Evolutionary conservation across 2,113 vertebrate species (phyloP).

Genomic region (Terrapene triunguis): DNA sequence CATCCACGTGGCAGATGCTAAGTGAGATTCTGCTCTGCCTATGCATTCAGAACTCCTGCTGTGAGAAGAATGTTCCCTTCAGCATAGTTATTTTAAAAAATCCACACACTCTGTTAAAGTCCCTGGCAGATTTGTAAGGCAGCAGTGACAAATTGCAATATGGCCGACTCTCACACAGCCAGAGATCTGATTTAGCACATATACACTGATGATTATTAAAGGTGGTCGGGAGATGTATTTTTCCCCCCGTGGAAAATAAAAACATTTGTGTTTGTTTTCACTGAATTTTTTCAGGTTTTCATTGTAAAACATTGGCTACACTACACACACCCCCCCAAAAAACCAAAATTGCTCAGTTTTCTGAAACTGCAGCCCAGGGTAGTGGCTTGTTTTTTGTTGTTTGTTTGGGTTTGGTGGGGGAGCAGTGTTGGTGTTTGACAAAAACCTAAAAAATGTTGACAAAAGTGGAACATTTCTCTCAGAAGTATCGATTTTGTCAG

Average conservation of each 20-base stretch:
- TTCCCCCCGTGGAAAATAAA: neutral
- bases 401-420: neutral
- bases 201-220: neutral
- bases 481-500: neutral
- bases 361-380: neutral
- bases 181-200: neutral
- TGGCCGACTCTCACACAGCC: rapidly evolving
- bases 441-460: neutral
- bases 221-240: neutral
- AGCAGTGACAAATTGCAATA: neutral
- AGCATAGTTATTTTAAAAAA: neutral
- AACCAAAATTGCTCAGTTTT: neutral
- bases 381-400: neutral
- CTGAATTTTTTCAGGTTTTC: neutral
- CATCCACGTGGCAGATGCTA: neutral
- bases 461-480: neutral
- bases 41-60: rapidly evolving
- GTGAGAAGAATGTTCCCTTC: neutral
- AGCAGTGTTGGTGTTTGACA: neutral
- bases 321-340: too few relatives aligned
- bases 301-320: neutral
- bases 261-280: neutral
- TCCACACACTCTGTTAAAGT: neutral
- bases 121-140: neutral
- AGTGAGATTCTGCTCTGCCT: neutral